Evolutionary conservation across 2,797 vertebrate genomes (phyloP).

Genomic region (Chiroxiphia lanceolata): DNA sequence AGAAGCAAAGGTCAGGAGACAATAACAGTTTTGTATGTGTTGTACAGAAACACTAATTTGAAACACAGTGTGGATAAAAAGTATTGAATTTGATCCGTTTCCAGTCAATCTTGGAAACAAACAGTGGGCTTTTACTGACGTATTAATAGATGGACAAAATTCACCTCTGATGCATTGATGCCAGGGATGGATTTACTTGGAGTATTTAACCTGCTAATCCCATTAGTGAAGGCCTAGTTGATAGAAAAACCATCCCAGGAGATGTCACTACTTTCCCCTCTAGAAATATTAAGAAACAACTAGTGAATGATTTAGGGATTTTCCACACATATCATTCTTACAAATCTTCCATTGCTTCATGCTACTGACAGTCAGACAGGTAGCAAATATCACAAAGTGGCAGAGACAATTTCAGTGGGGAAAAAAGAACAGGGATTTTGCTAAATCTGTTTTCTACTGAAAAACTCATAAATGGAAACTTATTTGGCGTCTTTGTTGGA

Average conservation of each 20-base stretch:
- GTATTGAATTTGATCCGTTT: not conserved
- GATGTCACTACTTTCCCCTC: not conserved
- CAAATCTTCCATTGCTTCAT: constrained; percentile 41
- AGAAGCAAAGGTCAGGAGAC: not conserved
- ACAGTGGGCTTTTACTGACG: not conserved
- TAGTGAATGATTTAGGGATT: not conserved
- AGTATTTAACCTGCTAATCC: constrained; percentile 41
- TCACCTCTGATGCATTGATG: not conserved
- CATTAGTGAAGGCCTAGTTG: constrained; percentile 10
- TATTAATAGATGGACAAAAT: not conserved
- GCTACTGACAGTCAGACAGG: constrained; percentile 25
- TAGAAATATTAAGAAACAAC: not conserved
- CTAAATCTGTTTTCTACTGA: constrained; percentile 23
- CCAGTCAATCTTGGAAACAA: not conserved
- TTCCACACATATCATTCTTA: not conserved
- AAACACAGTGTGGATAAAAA: not conserved
- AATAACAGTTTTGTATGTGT: fast-evolving
- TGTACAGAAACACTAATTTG: not conserved
- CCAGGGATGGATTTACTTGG: constrained; percentile 6
- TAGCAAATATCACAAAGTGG: constrained; percentile 6
- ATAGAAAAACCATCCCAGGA: constrained; percentile 9
- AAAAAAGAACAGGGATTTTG: not conserved
- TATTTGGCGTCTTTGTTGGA: constrained; percentile 25
- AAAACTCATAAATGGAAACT: constrained; percentile 36
- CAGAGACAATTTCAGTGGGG: not conserved